Evolutionary conservation across 2,797 vertebrate species (phyloP).

Genomic region (Oophaga sylvatica): DNA sequence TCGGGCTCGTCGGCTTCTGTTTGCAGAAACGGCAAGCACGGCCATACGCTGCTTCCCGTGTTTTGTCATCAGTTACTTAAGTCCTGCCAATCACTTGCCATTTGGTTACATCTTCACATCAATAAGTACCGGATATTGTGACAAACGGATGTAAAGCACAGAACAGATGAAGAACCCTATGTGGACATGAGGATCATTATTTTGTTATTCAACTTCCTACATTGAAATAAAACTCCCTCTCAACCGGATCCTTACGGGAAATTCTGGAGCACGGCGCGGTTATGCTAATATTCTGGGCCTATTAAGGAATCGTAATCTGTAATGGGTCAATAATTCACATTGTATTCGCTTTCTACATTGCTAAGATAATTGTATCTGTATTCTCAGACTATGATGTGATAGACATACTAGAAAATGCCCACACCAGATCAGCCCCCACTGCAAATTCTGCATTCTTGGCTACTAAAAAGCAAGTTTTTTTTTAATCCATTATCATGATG

Average conservation of each 20-base stretch:
- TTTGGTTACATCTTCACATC: slow-evolving; percentile 40
- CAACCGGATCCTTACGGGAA: neutral
- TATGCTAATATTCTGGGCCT: neutral
- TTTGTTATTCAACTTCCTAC: neutral
- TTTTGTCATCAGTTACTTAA: slow-evolving; percentile 40
- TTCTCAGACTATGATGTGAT: neutral
- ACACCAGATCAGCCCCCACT: neutral
- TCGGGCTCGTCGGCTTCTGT: slow-evolving; percentile 13
- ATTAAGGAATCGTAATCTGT: neutral
- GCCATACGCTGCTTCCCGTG: slow-evolving; percentile 24
- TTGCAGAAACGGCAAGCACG: slow-evolving; percentile 41
- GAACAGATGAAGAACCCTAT: neutral
- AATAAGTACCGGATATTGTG: slow-evolving; percentile 16
- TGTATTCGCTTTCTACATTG: neutral
- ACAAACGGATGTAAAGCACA: neutral
- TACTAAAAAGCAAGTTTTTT: neutral
- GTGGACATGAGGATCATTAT: neutral
- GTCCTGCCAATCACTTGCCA: slow-evolving; percentile 38
- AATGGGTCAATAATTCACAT: slow-evolving; percentile 21
- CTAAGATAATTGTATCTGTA: neutral
- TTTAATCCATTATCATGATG: neutral
- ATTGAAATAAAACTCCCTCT: neutral
- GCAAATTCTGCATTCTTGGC: neutral
- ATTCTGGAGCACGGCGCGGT: neutral
- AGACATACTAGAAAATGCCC: neutral